Percentiles rank a stretch among this genome's conserved stretches.
phyloP scores from a whole-genome alignment of 2,888 invertebrate genomes.

The Erebia epiphron region DNA sequence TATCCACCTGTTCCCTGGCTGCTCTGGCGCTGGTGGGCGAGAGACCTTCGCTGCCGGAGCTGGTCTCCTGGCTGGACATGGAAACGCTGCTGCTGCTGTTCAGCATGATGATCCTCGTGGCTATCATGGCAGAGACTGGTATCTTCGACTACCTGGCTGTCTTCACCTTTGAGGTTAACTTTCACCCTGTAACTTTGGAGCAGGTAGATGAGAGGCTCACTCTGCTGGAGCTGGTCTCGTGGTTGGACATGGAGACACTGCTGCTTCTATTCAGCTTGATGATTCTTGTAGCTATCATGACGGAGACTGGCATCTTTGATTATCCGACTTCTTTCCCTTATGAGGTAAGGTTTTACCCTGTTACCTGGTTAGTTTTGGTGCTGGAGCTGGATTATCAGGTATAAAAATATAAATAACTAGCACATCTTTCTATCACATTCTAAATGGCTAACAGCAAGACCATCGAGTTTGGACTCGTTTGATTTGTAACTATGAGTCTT shows the following conservation, averaged over 20 bases:
- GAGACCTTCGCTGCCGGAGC: constrained; percentile 89
- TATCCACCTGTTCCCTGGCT: constrained; percentile 90
- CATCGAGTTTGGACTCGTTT: no score
- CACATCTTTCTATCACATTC: no score
- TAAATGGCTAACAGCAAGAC: no score
- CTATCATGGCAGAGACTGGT: constrained; percentile 94
- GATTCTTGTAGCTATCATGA: constrained; percentile 93
- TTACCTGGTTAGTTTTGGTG: no score
- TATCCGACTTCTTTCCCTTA: constrained; percentile 91
- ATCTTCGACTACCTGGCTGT: constrained; percentile 94
- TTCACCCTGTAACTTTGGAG: no score
- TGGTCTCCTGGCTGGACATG: constrained; percentile 94
- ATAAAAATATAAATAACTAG: no score
- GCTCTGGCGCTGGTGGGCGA: constrained; percentile 89
- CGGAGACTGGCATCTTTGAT: constrained; percentile 95
- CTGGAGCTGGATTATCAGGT: no score
- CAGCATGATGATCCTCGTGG: constrained; percentile 96
- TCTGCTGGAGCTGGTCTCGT: constrained; percentile 89
- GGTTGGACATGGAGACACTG: constrained; percentile 92
- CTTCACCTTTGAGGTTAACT: constrained; percentile 87
- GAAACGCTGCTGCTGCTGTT: constrained; percentile 91
- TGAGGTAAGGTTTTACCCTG: constrained; percentile 78
- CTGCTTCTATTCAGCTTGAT: constrained; percentile 95
- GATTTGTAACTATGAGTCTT: no score
- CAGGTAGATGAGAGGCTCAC: constrained; percentile 45